phyloP scores from a whole-genome alignment of 2,888 invertebrate species.

The Sphaerophoria rueppellii region DNA sequence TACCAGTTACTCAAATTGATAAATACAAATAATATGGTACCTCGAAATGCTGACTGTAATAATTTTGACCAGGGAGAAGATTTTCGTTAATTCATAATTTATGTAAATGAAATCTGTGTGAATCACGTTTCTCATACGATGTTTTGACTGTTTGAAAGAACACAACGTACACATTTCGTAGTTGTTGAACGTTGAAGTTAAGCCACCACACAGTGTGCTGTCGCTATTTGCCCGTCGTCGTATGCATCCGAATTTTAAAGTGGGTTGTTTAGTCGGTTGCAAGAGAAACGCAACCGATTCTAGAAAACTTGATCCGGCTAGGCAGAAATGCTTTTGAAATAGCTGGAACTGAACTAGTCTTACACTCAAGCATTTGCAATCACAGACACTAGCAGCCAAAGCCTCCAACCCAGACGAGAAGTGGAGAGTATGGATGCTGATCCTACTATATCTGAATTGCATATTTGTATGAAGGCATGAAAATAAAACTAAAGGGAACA shows the following conservation, averaged over 20 bases:
- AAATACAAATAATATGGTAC: no score
- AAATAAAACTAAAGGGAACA: conserved; percentile 46
- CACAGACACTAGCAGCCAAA: conserved; percentile 1
- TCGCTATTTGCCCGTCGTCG: conserved; percentile 13
- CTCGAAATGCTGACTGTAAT: no score
- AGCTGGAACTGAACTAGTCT: conserved; percentile 64
- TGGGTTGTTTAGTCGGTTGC: conserved; percentile 48
- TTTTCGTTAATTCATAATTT: no score
- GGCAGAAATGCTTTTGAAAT: conserved; percentile 68
- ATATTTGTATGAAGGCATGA: not conserved
- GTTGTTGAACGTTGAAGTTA: conserved; percentile 12
- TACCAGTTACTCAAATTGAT: no score
- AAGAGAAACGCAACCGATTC: conserved; percentile 53
- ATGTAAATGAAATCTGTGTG: no score
- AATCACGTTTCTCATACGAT: not conserved
- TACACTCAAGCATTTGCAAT: conserved; percentile 24
- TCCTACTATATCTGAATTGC: conserved; percentile 24
- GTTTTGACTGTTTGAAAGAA: conserved; percentile 14
- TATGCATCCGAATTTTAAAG: conserved; percentile 61
- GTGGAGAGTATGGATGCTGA: conserved; percentile 29
- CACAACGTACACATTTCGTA: conserved; percentile 32
- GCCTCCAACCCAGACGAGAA: conserved; percentile 22
- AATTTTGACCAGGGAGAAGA: no score
- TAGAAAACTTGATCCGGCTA: conserved; percentile 62
- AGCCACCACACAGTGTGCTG: conserved; percentile 24